Evolutionary conservation across 2,113 vertebrate species (phyloP), one percentile per base, ranked within the genome.

Genomic region (Nymphicus hollandicus): DNA sequence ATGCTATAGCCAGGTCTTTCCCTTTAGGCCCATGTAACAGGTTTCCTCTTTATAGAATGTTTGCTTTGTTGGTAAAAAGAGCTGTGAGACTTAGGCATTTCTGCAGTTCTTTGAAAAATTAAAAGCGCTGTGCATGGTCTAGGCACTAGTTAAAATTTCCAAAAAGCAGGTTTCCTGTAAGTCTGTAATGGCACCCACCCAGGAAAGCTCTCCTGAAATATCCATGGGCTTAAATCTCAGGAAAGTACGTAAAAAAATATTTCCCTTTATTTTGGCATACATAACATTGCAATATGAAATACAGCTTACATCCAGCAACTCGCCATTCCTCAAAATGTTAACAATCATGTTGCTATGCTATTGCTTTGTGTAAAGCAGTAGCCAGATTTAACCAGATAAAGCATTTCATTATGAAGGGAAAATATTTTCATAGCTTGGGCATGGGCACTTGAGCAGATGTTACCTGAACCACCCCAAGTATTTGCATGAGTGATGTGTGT

Each of bases 401-500:
- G 29, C n/a, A 55, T 39, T 88, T 93, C 56, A 24, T 35, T 68
- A 24, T 19, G 66, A 65, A 72, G 44, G 49, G 22, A 53, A 41
- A 56, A 55, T 27, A n/a, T 53, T 89, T 89, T 53, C n/a, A 31
- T 31, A 46, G 50, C 35, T 86, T 78, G 64, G 78, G 50, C 29
- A 28, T 1, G 41, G 68, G 39, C 24, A 8, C 14, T 19, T 15
- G 56, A 68, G 50, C 60, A 78, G 53, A 64, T 70, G 31, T 53
- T 77, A 66, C 78, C 66, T 83, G 76, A 76, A 60, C 31, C 46
- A 63, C 18, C 11, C 15, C 39, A 52, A 33, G 46, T 24, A 53
- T 74, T 69, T 17, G 44, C 55, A 28, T 0, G 0, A 63, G 27
- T 1, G 1, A 41, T 1, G 5, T 7, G 47, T 63, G 58, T 16